Evolutionary conservation across 2,888 invertebrate species (phyloP).

Genomic region (Coelopa pilipes): DNA sequence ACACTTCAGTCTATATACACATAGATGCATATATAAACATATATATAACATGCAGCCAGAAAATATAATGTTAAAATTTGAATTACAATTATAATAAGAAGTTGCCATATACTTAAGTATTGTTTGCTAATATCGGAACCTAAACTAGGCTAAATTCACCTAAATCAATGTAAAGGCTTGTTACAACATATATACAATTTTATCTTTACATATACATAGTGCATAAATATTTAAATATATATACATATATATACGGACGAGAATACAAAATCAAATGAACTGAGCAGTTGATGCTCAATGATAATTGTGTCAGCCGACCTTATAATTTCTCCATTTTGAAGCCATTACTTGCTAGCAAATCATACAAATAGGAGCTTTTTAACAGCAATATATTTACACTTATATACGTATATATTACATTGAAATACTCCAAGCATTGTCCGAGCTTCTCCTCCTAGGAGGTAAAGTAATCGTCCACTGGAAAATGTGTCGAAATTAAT

Average conservation of each 20-base stretch:
- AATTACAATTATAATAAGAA: conserved; percentile 26
- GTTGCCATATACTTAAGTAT: conserved; percentile 26
- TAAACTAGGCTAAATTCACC: conserved; percentile 5
- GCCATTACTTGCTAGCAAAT: no score
- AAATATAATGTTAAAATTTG: conserved; percentile 16
- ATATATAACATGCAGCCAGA: conserved; percentile 8
- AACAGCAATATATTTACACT: no score
- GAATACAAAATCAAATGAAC: no score
- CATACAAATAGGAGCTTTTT: no score
- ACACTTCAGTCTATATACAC: conserved; percentile 35
- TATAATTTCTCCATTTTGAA: no score
- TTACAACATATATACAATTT: conserved; percentile 32
- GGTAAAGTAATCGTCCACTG: no score
- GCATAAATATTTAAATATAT: conserved; percentile 20
- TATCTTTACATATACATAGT: conserved; percentile 30
- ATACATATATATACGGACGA: background rate
- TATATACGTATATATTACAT: no score
- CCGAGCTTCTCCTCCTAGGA: no score
- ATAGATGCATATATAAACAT: conserved; percentile 38
- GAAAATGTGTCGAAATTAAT: no score
- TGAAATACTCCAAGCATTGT: no score
- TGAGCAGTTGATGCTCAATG: no score
- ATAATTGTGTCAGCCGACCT: no score
- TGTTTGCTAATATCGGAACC: conserved; percentile 23
- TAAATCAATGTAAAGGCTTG: conserved; percentile 33